Base-by-base conservation (phyloP, 1,140 invertebrate species). In the Saxidomus purpurata region DNA sequence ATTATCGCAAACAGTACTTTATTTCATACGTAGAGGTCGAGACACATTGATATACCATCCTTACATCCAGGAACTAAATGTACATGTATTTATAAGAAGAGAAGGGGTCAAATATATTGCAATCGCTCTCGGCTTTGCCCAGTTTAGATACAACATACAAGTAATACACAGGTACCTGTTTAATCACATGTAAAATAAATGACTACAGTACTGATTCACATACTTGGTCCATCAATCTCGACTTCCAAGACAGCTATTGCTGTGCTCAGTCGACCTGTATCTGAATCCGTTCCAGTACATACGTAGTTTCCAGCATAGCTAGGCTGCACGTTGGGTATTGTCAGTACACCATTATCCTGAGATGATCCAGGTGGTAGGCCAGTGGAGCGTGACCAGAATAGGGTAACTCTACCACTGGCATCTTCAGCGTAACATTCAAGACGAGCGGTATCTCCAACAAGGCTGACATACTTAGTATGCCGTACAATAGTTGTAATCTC, bases 231-330 rank as follows among this genome's bases (percentile, higher is more conserved):
- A 38, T 74, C 43, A 61, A 94, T 90, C 0, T 83, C 91, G 17
- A 95, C 90, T 17, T 87, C 89, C 6, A 94, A 49, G 1, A 88
- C 87, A 9, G 93, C 90, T 9, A 88, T 90, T 11, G 87, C 93
- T 15, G 83, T 84, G 38, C 93, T 92, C 0, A 67, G 85, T 15
- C 80, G 90, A 15, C 96, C 96, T 43, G 91, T 91, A 8, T 91
- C 84, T 63, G 93, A 96, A 77, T 84, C 69, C 9, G 96, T 97
- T 0, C 97, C 97, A 8, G 97, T 97, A 94, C 99, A 99, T 6
- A 98, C 96, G 94, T 99, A 99, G 17, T 97, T 95, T 0, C 98
- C 98, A 34, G 97, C 97, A 94, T 99, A 98, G 19, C 96, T 96
- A 8, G 96, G 96, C 6, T 95, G 96, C 0, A 98, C 97, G 89